Evolutionary conservation across 2,888 invertebrate species (phyloP).

Genomic region (Patella ulyssiponensis): DNA sequence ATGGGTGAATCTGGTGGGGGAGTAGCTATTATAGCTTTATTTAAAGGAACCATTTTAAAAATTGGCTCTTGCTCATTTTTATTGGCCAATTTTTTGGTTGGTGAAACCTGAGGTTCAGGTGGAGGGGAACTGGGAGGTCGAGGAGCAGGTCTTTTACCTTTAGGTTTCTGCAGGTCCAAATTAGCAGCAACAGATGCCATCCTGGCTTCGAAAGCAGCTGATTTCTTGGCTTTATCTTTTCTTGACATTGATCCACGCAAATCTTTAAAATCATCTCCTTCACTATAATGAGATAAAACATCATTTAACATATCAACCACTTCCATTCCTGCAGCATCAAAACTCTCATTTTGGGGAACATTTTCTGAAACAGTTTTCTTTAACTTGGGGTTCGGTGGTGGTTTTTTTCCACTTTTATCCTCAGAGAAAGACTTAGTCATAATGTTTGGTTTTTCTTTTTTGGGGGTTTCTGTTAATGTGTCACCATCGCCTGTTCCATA

Average conservation of each 20-base stretch:
- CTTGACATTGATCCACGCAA: slow-evolving; percentile 1
- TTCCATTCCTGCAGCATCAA: slow-evolving; percentile 47
- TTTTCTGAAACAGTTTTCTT: slow-evolving; percentile 27
- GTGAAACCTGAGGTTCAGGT: slow-evolving; percentile 45
- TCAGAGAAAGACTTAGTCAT: slow-evolving; percentile 19
- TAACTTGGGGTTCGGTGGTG: neutral
- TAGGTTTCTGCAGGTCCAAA: slow-evolving; percentile 52
- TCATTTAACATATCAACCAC: slow-evolving; percentile 58
- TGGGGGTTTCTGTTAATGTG: neutral
- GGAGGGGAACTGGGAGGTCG: slow-evolving; percentile 57
- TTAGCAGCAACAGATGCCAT: slow-evolving; percentile 60
- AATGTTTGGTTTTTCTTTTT: neutral
- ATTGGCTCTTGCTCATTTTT: slow-evolving; percentile 47
- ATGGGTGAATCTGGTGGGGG: slow-evolving; percentile 26
- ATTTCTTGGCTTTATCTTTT: slow-evolving; percentile 39
- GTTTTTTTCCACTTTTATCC: neutral
- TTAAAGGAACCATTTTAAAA: slow-evolving; percentile 62
- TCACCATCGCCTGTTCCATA: slow-evolving; percentile 19
- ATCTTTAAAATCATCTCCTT: slow-evolving; percentile 16
- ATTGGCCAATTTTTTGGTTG: slow-evolving; percentile 28
- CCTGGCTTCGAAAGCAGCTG: slow-evolving; percentile 56
- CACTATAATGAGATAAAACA: slow-evolving; percentile 47
- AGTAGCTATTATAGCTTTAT: slow-evolving; percentile 49
- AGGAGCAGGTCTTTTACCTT: slow-evolving; percentile 56
- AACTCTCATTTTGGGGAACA: slow-evolving; percentile 32